Conservation (phyloP, 1,140 invertebrate genomes). For the Rhyacophila brunnea region DNA sequence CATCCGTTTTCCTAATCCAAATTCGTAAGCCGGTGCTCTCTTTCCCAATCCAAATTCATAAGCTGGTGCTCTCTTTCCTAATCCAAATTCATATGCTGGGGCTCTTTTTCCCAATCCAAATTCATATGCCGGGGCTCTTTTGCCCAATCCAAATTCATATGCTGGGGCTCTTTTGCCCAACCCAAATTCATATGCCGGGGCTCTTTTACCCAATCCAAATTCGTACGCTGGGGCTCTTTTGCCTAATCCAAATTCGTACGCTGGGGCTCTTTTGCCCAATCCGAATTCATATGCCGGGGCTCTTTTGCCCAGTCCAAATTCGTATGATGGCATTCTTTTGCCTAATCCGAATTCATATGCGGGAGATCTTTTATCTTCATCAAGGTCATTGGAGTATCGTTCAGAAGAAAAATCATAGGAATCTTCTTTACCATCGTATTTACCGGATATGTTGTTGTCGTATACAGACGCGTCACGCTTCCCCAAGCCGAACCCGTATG, state of each 20-base stretch:
- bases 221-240: slow-evolving; percentile 39
- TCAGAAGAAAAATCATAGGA: slow-evolving; percentile 48
- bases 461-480: slow-evolving; percentile 41
- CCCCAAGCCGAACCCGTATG: slow-evolving; percentile 52
- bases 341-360: slow-evolving; percentile 44
- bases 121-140: slow-evolving; percentile 48
- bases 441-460: background rate
- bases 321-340: slow-evolving; percentile 36
- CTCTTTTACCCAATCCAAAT: slow-evolving; percentile 41
- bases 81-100: slow-evolving; percentile 39
- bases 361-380: slow-evolving; percentile 39
- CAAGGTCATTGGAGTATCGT: background rate
- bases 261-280: slow-evolving; percentile 44
- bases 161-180: slow-evolving; percentile 52
- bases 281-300: slow-evolving; percentile 49
- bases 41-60: slow-evolving; percentile 55
- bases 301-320: slow-evolving; percentile 40
- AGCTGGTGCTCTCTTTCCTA: slow-evolving; percentile 41
- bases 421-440: no score
- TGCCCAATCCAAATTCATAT: slow-evolving; percentile 31
- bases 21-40: slow-evolving; percentile 29
- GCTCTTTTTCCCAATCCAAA: slow-evolving; percentile 52
- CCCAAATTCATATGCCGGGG: slow-evolving; percentile 48
- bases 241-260: slow-evolving; percentile 44
- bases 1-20: slow-evolving; percentile 16